Conservation (phyloP, 1,140 invertebrate species). For the Drosophila tsacasi region DNA sequence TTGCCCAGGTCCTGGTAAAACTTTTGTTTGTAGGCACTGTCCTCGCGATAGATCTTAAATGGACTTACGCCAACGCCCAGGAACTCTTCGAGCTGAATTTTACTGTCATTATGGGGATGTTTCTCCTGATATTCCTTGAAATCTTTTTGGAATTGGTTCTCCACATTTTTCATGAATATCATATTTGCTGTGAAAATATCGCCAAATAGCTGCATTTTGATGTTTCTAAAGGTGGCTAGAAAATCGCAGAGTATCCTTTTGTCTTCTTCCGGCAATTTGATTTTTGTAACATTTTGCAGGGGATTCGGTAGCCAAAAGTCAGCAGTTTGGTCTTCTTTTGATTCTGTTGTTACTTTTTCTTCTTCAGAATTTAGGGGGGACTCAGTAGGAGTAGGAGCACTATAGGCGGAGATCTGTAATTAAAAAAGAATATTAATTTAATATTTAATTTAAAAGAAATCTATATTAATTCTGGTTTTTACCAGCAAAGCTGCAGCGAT, state of each 20-base stretch:
- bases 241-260: constrained; percentile 1
- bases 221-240: not conserved
- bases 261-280: not conserved
- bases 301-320: too few species aligned
- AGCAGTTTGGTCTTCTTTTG: not conserved
- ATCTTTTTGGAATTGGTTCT: not conserved
- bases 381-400: not conserved
- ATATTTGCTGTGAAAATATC: not conserved
- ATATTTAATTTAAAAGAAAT: not conserved
- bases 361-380: not conserved
- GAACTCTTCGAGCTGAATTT: not conserved
- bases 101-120: not conserved
- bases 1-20: not conserved
- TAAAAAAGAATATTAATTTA: not conserved
- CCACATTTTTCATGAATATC: not conserved
- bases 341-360: not conserved
- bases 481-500: constrained; percentile 4
- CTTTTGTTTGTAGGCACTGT: not conserved
- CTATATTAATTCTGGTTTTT: not conserved
- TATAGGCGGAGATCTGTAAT: not conserved
- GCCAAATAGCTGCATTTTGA: not conserved
- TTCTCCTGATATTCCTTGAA: not conserved
- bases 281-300: not conserved
- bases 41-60: not conserved
- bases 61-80: not conserved